Conservation (phyloP, 1,140 invertebrate genomes). For the Cecropterus lyciades region DNA sequence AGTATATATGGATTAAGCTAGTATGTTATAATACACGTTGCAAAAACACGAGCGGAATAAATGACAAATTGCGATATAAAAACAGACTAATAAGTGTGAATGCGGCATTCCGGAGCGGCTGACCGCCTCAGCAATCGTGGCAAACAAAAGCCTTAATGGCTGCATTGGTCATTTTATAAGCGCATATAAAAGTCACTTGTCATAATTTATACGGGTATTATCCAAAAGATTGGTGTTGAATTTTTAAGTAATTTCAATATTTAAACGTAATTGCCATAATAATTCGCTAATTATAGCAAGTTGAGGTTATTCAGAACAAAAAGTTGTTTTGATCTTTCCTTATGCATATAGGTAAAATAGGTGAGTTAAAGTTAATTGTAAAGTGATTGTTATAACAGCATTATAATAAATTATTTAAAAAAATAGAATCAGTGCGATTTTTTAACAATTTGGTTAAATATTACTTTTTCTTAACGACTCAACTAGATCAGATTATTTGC, state of each 20-base stretch:
- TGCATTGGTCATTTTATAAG: slow-evolving; percentile 5
- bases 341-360: background rate
- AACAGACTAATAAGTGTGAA: slow-evolving; percentile 44
- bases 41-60: slow-evolving; percentile 47
- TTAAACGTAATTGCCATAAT: slow-evolving; percentile 1
- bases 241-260: slow-evolving; percentile 7
- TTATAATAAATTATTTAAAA: no score
- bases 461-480: no score
- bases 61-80: slow-evolving; percentile 45
- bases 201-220: slow-evolving; percentile 17
- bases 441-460: no score
- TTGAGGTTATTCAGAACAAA: background rate
- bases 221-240: background rate
- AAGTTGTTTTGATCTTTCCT: background rate
- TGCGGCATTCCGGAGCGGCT: slow-evolving; percentile 7
- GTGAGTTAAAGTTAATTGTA: no score
- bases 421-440: no score
- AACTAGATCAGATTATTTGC: no score
- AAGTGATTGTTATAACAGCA: no score
- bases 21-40: slow-evolving; percentile 40
- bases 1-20: background rate
- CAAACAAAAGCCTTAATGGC: slow-evolving; percentile 16
- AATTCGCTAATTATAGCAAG: background rate
- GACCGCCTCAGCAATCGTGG: slow-evolving; percentile 14
- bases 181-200: slow-evolving; percentile 7